Evolutionary conservation across 2,797 vertebrate genomes (phyloP).

Genomic region (Phalanger gymnotis): DNA sequence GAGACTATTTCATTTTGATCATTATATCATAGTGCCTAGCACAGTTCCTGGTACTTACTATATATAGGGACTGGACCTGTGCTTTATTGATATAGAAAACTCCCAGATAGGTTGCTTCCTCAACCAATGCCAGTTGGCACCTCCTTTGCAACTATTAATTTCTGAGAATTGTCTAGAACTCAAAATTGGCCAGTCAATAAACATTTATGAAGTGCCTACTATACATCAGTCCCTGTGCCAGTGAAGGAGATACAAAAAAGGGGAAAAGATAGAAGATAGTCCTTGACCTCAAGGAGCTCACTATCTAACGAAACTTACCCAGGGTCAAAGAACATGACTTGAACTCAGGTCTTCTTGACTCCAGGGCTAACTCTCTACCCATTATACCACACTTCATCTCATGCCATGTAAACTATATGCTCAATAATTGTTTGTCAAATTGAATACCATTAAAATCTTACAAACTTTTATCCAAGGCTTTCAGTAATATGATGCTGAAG

Average conservation of each 20-base stretch:
- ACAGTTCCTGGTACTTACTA: background rate
- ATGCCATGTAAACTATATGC: background rate
- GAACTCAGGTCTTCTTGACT: background rate
- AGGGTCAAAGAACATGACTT: background rate
- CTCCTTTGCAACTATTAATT: background rate
- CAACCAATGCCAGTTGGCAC: background rate
- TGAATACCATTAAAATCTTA: conserved; percentile 22
- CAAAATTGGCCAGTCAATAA: background rate
- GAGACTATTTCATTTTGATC: background rate
- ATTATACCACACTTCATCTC: background rate
- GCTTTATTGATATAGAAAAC: background rate
- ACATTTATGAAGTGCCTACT: background rate
- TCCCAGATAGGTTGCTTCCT: background rate
- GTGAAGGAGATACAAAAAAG: background rate
- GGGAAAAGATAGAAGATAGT: background rate
- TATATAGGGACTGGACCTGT: background rate
- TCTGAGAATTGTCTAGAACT: background rate
- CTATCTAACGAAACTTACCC: background rate
- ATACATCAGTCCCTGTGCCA: background rate
- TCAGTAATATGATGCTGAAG: background rate
- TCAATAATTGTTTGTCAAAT: background rate
- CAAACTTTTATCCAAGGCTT: background rate
- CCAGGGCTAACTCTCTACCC: background rate
- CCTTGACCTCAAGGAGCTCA: background rate
- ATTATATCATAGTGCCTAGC: background rate